Conservation (phyloP, 92 coral and sea anemone species). For the Pocillopora meandrina region DNA sequence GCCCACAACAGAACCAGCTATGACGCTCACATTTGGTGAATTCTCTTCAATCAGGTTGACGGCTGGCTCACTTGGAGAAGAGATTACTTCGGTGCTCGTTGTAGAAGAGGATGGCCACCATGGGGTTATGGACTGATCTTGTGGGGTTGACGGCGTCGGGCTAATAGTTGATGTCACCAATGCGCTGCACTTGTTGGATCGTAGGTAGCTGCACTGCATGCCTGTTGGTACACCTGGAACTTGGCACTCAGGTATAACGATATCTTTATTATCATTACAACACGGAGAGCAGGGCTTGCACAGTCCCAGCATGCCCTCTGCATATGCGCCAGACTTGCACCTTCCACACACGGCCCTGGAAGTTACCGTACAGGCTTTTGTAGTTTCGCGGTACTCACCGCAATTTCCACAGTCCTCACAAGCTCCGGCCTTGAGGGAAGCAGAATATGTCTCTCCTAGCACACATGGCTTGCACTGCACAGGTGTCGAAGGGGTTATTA, state of each 20-base stretch:
- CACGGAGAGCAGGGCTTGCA: conserved; percentile 53
- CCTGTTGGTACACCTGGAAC: conserved; percentile 14
- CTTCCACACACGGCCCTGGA: conserved; percentile 41
- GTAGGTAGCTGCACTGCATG: conserved; percentile 6
- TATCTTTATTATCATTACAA: conserved; percentile 38
- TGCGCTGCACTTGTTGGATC: conserved; percentile 24
- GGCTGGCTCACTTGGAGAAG: not conserved
- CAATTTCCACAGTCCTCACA: conserved; percentile 41
- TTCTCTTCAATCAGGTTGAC: not conserved
- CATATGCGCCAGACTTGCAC: conserved; percentile 38
- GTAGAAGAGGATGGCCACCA: not conserved
- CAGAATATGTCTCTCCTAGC: conserved; percentile 35
- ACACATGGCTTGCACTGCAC: conserved; percentile 14
- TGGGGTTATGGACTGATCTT: not conserved
- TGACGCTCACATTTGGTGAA: not conserved
- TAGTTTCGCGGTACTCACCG: conserved; percentile 21
- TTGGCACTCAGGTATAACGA: conserved; percentile 12
- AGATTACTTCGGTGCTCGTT: not conserved
- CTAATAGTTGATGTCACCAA: not conserved
- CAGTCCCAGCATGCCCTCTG: not conserved
- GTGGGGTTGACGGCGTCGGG: not conserved
- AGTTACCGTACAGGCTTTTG: conserved; percentile 19
- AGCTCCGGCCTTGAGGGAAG: not conserved
- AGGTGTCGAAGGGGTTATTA: not conserved
- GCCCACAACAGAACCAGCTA: no score